Base-by-base conservation (phyloP, 1,140 invertebrate species). In the Glossosoma conforme region DNA sequence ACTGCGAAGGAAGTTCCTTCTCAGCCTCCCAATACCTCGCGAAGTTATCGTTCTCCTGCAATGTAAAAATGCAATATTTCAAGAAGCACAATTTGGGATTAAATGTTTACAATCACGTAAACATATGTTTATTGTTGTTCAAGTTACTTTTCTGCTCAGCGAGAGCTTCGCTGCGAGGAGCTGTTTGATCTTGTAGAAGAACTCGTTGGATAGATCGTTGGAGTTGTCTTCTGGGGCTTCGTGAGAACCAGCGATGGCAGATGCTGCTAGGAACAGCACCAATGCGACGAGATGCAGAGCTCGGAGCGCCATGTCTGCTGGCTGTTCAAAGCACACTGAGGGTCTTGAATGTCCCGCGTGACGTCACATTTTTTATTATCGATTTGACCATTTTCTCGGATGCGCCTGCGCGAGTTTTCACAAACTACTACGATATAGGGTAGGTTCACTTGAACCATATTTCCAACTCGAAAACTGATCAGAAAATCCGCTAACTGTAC, bases 141-240 rank as follows among this genome's bases (percentile, higher is more conserved):
- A 8, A n/a, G 25, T n/a, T n/a, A n/a, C 46, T 53, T 53, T 43
- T 45, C 46, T 44, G n/a, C n/a, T n/a, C n/a, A 50, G 32, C 3
- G 43, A 18, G 15, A 42, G 41, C 37, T 61, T 61, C 10, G 64
- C 54, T 1, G 56, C 48, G 11, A 66, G 36, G 8, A 66, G 42
- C 24, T 65, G 62, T 37, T 60, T 54, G 5, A 66, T 56, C 40
- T 65, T 63, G 38, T 62, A 55, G 49, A 63, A 64, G 33, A 65
- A 59, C 32, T 46, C 57, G n/a, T 52, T 42, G 6, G 49, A 22
- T 8, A 44, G 14, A n/a, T 44, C 25, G 11, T 32, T 45, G 19
- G 14, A 8, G 13, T 33, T 32, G 18, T 42, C 15, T 9, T 50
- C 53, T 20, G 19, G 20, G 15, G 21, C 20, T 14, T 56, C 49